phyloP scores from a whole-genome alignment of 2,888 invertebrate genomes.

The Tiphia femorata region DNA sequence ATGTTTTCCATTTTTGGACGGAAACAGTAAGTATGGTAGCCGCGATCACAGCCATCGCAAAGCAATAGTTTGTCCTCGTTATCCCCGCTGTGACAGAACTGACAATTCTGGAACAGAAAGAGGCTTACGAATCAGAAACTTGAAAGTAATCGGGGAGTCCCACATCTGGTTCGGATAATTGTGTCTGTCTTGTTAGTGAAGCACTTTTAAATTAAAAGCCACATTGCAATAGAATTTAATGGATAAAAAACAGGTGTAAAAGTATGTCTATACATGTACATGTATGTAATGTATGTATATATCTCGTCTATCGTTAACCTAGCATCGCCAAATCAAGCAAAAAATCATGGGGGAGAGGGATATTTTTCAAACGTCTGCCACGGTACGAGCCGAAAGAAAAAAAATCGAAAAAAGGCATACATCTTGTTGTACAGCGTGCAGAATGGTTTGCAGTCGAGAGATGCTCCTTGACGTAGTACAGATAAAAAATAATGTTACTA shows the following conservation, averaged over 20 bases:
- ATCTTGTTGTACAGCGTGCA: neutral
- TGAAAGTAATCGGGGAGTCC: neutral
- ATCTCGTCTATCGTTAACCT: neutral
- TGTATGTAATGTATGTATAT: too few relatives aligned
- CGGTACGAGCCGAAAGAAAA: too few relatives aligned
- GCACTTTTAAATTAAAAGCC: neutral
- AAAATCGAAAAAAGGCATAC: neutral
- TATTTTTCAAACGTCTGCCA: too few relatives aligned
- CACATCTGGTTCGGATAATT: neutral
- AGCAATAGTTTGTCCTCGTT: constrained; percentile 94
- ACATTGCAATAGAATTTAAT: neutral
- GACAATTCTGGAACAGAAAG: constrained; percentile 84
- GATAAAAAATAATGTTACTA: neutral
- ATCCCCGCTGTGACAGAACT: constrained; percentile 96
- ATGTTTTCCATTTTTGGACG: constrained; percentile 96
- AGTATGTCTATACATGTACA: too few relatives aligned
- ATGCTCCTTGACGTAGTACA: neutral
- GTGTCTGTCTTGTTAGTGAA: neutral
- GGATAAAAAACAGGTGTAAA: too few relatives aligned
- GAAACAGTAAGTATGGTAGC: constrained; percentile 99
- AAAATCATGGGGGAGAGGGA: neutral
- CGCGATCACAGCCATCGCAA: constrained; percentile 98
- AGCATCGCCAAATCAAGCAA: neutral
- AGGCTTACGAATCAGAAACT: constrained; percentile 26
- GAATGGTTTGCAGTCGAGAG: neutral